phyloP scores from a whole-genome alignment of 2,797 vertebrate species.

The Thunnus albacares region DNA sequence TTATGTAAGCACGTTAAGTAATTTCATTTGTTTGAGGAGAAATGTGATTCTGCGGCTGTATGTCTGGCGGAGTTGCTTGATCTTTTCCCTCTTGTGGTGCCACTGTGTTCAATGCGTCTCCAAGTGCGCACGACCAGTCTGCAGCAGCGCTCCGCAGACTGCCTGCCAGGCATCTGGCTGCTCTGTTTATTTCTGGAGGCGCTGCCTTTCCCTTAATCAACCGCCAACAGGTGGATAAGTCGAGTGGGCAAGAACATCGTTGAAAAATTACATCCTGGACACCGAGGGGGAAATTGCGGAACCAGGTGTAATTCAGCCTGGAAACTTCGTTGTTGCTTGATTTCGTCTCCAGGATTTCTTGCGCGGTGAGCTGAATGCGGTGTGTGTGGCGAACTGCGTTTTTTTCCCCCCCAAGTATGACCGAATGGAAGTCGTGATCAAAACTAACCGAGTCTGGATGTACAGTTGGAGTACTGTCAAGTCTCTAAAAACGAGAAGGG shows the following conservation, averaged over 20 bases:
- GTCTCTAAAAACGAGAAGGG: constrained; percentile 44
- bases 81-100: constrained; percentile 39
- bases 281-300: constrained; percentile 10
- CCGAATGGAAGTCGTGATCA: constrained; percentile 68
- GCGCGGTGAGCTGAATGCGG: constrained; percentile 59
- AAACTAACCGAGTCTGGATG: constrained; percentile 57
- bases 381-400: constrained; percentile 28
- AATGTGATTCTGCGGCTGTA: constrained; percentile 13
- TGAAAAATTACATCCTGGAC: not conserved
- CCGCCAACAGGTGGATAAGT: constrained; percentile 78
- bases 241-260: constrained; percentile 28
- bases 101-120: constrained; percentile 74
- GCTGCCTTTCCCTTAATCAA: constrained; percentile 47
- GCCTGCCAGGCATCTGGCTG: constrained; percentile 69
- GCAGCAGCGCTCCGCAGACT: constrained; percentile 76
- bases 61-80: constrained; percentile 9
- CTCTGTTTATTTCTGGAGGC: constrained; percentile 57
- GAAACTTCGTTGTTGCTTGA: constrained; percentile 60
- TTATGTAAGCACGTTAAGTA: not conserved
- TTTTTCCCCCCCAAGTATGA: constrained; percentile 15
- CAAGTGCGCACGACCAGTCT: constrained; percentile 78
- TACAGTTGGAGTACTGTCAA: constrained; percentile 42
- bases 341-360: constrained; percentile 56
- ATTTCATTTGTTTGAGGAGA: constrained; percentile 20
- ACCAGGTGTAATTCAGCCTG: constrained; percentile 37